phyloP scores from a whole-genome alignment of 2,888 invertebrate species.

The Caenorhabditis parvicauda region DNA sequence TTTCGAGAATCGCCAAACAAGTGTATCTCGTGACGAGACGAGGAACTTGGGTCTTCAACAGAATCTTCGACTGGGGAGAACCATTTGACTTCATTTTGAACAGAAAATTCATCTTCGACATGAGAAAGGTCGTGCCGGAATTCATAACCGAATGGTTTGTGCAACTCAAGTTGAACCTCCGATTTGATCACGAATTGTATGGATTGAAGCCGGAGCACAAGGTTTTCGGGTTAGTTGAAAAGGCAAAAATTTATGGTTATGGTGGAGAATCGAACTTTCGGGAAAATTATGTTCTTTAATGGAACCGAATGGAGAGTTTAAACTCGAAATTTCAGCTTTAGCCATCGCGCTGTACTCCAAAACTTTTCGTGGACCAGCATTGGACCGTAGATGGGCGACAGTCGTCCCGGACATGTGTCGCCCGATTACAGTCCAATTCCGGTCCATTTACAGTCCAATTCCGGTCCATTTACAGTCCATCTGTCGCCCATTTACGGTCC shows the following conservation, averaged over 20 bases:
- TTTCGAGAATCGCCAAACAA: slow-evolving; percentile 63
- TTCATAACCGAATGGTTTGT: slow-evolving; percentile 17
- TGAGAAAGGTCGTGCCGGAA: slow-evolving; percentile 12
- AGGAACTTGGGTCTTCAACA: slow-evolving; percentile 66
- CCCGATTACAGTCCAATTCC: too few species aligned
- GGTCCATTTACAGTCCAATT: too few species aligned
- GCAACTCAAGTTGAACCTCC: slow-evolving; percentile 25
- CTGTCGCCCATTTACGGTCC: too few species aligned
- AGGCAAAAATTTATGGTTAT: too few species aligned
- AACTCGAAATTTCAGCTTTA: too few species aligned
- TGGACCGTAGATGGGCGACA: too few species aligned
- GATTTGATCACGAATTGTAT: slow-evolving; percentile 63
- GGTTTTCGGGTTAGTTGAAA: slow-evolving; percentile 35
- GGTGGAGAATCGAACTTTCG: too few species aligned
- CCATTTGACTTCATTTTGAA: slow-evolving; percentile 40
- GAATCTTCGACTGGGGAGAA: slow-evolving; percentile 62
- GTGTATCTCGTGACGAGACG: slow-evolving; percentile 66
- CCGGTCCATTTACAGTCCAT: too few species aligned
- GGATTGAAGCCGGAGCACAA: slow-evolving; percentile 64
- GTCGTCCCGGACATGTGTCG: too few species aligned
- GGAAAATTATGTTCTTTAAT: too few species aligned
- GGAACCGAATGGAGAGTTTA: too few species aligned
- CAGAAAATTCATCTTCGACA: slow-evolving; percentile 15
- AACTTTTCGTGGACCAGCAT: too few species aligned
- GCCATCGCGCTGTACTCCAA: background rate